These are phyloP conservation scores for Amphimallon solstitiale DNA, from an alignment of 2,888 invertebrate genomes.

Conservation along the genomic window DNA sequence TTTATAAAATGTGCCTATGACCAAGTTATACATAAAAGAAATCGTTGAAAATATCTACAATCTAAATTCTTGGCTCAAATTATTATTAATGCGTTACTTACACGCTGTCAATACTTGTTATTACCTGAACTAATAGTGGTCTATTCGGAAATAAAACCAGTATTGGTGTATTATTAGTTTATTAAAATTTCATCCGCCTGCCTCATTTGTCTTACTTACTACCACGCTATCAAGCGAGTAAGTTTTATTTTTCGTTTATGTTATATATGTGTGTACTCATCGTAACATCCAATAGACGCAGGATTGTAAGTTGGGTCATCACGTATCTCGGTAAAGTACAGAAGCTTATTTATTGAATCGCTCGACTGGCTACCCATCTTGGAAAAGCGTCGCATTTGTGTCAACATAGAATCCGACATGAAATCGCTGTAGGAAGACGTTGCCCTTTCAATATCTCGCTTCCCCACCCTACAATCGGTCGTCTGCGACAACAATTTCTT, in stretches of 20 bases:
- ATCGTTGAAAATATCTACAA: no score
- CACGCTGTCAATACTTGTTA: no score
- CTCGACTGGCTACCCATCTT: slow-evolving; percentile 38
- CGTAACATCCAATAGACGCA: not conserved
- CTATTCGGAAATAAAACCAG: no score
- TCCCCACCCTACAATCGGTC: not conserved
- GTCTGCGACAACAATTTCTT: slow-evolving; percentile 19
- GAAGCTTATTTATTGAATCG: slow-evolving; percentile 36
- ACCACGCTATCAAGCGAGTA: slow-evolving; percentile 23
- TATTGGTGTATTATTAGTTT: no score
- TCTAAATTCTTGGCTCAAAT: no score
- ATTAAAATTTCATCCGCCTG: no score
- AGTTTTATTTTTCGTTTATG: not conserved
- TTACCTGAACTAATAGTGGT: no score
- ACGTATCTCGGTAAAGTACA: slow-evolving; percentile 19
- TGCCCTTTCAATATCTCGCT: not conserved
- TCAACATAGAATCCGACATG: slow-evolving; percentile 20
- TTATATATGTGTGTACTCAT: slow-evolving; percentile 13
- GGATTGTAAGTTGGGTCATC: slow-evolving; percentile 7
- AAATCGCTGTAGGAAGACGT: slow-evolving; percentile 18
- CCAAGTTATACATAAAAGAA: no score
- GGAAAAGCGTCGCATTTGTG: slow-evolving; percentile 31
- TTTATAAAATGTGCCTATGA: no score
- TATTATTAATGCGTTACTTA: no score
- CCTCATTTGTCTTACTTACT: no score